These are phyloP conservation scores for Leptogaster cylindrica DNA, from an alignment of 2,888 invertebrate species.

Conservation along the genomic window DNA sequence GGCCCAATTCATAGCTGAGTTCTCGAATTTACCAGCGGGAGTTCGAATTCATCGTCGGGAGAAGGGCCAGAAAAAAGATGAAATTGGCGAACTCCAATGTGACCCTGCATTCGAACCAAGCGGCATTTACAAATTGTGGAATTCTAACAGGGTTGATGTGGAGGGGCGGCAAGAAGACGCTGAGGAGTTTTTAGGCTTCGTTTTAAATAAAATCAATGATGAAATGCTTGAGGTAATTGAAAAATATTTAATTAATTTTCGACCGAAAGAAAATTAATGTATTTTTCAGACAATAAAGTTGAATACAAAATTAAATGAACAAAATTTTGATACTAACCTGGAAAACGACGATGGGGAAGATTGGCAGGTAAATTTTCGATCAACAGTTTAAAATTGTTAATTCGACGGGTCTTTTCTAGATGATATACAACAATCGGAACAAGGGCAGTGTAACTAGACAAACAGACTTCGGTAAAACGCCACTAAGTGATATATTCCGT, in stretches of 20 bases:
- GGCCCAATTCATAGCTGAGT: constrained; percentile 76
- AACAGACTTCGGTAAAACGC: constrained; percentile 82
- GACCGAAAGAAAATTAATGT: background rate
- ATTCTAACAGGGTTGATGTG: constrained; percentile 75
- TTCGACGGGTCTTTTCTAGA: constrained; percentile 49
- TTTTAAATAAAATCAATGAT: constrained; percentile 93
- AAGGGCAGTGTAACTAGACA: constrained; percentile 87
- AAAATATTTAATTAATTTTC: too few relatives aligned
- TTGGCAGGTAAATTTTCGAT: constrained; percentile 58
- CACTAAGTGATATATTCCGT: constrained; percentile 91
- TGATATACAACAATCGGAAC: constrained; percentile 78
- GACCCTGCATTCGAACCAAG: constrained; percentile 91
- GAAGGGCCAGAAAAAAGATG: constrained; percentile 59
- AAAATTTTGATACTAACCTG: constrained; percentile 61
- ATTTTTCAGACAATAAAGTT: constrained; percentile 66
- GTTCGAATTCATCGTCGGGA: constrained; percentile 63
- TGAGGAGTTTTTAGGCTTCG: constrained; percentile 92
- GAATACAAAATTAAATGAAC: constrained; percentile 65
- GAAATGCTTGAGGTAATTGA: constrained; percentile 87
- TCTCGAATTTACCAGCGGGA: constrained; percentile 70
- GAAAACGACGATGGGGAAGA: constrained; percentile 58
- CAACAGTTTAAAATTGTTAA: background rate
- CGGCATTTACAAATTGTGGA: constrained; percentile 83
- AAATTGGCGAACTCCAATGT: constrained; percentile 68
- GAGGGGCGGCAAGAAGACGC: constrained; percentile 97